Evolutionary conservation across 1,140 invertebrate genomes (phyloP).

Genomic region (Bombus balteatus): DNA sequence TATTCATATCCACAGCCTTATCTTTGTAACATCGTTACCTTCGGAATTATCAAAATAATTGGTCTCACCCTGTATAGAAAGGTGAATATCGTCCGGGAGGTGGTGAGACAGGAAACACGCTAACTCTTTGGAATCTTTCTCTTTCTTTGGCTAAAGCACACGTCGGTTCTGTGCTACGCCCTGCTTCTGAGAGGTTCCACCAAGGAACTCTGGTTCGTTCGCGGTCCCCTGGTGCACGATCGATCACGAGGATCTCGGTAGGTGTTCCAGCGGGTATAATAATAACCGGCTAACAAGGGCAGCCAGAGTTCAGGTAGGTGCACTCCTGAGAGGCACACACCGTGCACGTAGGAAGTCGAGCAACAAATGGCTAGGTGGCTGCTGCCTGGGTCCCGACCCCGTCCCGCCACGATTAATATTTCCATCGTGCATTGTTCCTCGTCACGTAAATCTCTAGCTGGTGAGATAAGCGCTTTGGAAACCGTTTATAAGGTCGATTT

Average conservation of each 20-base stretch:
- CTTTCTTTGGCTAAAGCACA: background rate
- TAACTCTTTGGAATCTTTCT: background rate
- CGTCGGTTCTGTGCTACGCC: background rate
- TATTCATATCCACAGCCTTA: too few species aligned
- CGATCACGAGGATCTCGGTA: slow-evolving; percentile 68
- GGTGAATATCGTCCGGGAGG: background rate
- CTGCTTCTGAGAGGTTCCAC: slow-evolving; percentile 11
- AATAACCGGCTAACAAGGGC: slow-evolving; percentile 70
- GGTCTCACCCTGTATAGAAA: slow-evolving; percentile 10
- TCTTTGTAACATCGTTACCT: too few species aligned
- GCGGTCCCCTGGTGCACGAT: slow-evolving; percentile 59
- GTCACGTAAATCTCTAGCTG: slow-evolving; percentile 72
- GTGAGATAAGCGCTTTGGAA: slow-evolving; percentile 65
- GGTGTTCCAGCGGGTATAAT: slow-evolving; percentile 67
- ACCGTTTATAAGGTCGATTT: slow-evolving; percentile 67
- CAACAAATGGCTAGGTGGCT: slow-evolving; percentile 70
- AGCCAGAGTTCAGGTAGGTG: slow-evolving; percentile 65
- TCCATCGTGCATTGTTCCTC: slow-evolving; percentile 74
- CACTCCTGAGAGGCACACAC: slow-evolving; percentile 31
- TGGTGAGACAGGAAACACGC: background rate
- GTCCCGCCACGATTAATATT: slow-evolving; percentile 72
- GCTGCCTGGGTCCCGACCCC: slow-evolving; percentile 59
- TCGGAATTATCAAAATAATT: too few species aligned
- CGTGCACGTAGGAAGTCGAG: slow-evolving; percentile 68
- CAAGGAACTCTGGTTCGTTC: slow-evolving; percentile 22